These are phyloP conservation scores for Caradrina clavipalpis DNA, from an alignment of 2,888 invertebrate species.

Conservation along the genomic window DNA sequence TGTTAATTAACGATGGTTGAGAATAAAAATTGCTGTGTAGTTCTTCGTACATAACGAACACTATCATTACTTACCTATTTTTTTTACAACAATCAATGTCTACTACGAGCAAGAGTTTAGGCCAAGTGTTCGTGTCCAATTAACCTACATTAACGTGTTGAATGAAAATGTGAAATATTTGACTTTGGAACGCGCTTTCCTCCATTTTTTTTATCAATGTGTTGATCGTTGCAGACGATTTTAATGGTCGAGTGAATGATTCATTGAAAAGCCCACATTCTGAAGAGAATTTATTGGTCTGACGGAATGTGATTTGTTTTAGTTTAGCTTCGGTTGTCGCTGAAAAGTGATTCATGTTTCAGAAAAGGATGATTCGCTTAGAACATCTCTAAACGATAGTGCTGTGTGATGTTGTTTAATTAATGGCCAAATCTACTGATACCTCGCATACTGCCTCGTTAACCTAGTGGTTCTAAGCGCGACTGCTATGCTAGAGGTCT, in stretches of 20 bases:
- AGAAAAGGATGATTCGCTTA: not conserved
- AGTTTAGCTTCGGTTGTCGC: conserved; percentile 2
- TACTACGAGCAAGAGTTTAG: conserved; percentile 37
- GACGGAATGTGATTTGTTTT: conserved; percentile 14
- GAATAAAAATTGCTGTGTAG: not conserved
- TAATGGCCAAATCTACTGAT: too few species aligned
- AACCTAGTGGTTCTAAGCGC: too few species aligned
- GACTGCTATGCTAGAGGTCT: too few species aligned
- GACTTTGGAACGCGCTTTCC: conserved; percentile 62
- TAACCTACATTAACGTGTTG: conserved; percentile 61
- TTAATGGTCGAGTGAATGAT: conserved; percentile 16
- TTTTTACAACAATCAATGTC: conserved; percentile 34
- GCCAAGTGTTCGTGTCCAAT: conserved; percentile 57
- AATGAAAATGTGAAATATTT: conserved; percentile 62
- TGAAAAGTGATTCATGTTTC: conserved; percentile 4
- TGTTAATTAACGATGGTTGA: not conserved
- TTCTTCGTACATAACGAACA: conserved; percentile 1
- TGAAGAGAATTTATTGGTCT: conserved; percentile 19
- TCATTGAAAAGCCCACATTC: conserved; percentile 33
- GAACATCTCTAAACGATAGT: not conserved
- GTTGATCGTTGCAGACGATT: conserved; percentile 5
- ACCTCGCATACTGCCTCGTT: too few species aligned
- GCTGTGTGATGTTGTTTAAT: not conserved
- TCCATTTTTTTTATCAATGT: conserved; percentile 32
- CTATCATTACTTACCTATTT: conserved; percentile 18